A percentile compares a stretch with the other conserved stretches of the same genome.
Evolutionary conservation across 1,140 invertebrate genomes (phyloP).

Genomic region (Calosoma granatense): DNA sequence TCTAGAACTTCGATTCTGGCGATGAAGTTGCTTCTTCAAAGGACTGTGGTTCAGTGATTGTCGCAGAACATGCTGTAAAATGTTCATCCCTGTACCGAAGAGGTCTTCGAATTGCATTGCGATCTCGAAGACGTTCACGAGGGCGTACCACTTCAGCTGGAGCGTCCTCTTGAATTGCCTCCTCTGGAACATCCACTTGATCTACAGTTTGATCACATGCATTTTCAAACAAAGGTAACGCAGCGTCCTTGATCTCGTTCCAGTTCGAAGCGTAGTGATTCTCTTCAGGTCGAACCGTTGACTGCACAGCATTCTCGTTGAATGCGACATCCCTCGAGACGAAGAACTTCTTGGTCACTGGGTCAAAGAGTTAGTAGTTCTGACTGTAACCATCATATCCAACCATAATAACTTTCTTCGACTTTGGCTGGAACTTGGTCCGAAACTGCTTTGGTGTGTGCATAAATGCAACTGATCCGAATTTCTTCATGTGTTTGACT

Average conservation of each 20-base stretch:
- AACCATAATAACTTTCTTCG: conserved; percentile 21
- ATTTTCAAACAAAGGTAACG: no score
- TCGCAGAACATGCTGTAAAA: conserved; percentile 22
- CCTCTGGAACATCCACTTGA: neutral
- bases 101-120: conserved; percentile 7
- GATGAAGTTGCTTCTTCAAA: neutral
- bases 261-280: conserved; percentile 11
- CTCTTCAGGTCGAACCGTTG: conserved; percentile 1
- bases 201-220: conserved; percentile 12
- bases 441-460: conserved; percentile 21
- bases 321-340: conserved; percentile 27
- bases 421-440: conserved; percentile 22
- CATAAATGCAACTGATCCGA: conserved; percentile 26
- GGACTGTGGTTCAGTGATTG: neutral
- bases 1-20: conserved; percentile 15
- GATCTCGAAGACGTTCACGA: conserved; percentile 12
- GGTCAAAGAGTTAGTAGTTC: conserved; percentile 21
- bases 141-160: conserved; percentile 1
- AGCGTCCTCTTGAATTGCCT: conserved; percentile 1
- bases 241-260: no score
- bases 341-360: conserved; percentile 20
- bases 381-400: conserved; percentile 16
- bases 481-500: conserved; percentile 22
- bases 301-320: conserved; percentile 20
- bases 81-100: conserved; percentile 21